Conservation (phyloP, 2,888 invertebrate genomes). For the Caenorhabditis japonica region DNA sequence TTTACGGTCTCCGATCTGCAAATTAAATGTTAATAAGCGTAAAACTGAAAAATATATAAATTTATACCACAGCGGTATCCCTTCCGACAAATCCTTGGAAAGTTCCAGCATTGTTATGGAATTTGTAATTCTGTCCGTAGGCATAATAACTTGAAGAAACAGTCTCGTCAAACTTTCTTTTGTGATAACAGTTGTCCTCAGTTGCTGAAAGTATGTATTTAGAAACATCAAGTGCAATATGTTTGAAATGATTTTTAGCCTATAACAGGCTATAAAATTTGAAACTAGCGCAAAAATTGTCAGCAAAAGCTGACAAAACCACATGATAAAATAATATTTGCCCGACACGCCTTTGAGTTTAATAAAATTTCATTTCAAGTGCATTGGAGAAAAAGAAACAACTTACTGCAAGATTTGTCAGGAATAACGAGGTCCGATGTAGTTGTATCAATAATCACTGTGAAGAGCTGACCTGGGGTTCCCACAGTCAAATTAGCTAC, state of each 20-base stretch:
- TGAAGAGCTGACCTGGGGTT: slow-evolving; percentile 48
- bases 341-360: no score
- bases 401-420: slow-evolving; percentile 34
- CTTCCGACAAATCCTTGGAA: slow-evolving; percentile 34
- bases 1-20: slow-evolving; percentile 42
- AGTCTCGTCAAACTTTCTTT: slow-evolving; percentile 30
- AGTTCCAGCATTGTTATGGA: slow-evolving; percentile 33
- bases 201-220: slow-evolving; percentile 16
- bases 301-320: slow-evolving; percentile 43
- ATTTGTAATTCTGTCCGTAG: slow-evolving; percentile 12
- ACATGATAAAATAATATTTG: no score
- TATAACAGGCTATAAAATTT: no score
- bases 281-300: no score
- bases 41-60: no score
- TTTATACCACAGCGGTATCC: slow-evolving; percentile 38
- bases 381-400: not conserved
- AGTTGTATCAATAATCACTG: slow-evolving; percentile 41
- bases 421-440: slow-evolving; percentile 41
- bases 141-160: slow-evolving; percentile 30
- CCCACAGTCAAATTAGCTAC: slow-evolving; percentile 47
- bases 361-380: no score
- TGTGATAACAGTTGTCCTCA: slow-evolving; percentile 22
- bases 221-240: slow-evolving; percentile 8
- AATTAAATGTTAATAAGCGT: not conserved
- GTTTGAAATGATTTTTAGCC: not conserved